These are phyloP conservation scores for Coregonus suidteri DNA, from an alignment of 2,797 vertebrate genomes.

Conservation along the genomic window DNA sequence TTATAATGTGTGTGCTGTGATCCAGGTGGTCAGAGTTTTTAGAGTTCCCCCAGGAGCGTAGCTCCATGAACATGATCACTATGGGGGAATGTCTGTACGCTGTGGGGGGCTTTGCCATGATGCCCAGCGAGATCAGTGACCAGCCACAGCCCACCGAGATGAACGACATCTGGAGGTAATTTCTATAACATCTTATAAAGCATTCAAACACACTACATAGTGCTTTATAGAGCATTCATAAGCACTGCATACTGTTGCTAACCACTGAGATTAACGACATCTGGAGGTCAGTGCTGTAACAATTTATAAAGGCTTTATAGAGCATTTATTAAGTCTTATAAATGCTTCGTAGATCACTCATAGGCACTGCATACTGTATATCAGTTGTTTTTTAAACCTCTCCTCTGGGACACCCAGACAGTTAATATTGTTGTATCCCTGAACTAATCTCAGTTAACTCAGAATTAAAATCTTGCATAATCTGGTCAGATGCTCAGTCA, in stretches of 20 bases:
- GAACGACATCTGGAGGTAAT: slow-evolving; percentile 94
- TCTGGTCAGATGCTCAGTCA: too few relatives aligned
- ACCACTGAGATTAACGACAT: slow-evolving; percentile 92
- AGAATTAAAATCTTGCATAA: too few relatives aligned
- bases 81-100: slow-evolving; percentile 84
- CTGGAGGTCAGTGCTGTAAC: slow-evolving; percentile 81
- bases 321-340: too few relatives aligned
- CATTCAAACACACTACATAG: too few relatives aligned
- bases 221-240: neutral
- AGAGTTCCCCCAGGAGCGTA: slow-evolving; percentile 94
- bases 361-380: too few relatives aligned
- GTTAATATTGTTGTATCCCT: too few relatives aligned
- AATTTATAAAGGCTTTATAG: too few relatives aligned
- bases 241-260: too few relatives aligned
- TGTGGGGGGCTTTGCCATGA: slow-evolving; percentile 90
- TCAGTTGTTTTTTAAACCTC: too few relatives aligned
- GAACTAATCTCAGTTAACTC: too few relatives aligned
- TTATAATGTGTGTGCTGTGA: neutral
- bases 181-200: neutral
- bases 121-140: slow-evolving; percentile 85
- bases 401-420: too few relatives aligned
- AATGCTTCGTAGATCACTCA: too few relatives aligned
- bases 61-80: slow-evolving; percentile 87
- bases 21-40: slow-evolving; percentile 89
- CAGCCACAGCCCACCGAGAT: slow-evolving; percentile 92